Base-by-base conservation (phyloP, 2,888 invertebrate species). In the Tenthredo livida region DNA sequence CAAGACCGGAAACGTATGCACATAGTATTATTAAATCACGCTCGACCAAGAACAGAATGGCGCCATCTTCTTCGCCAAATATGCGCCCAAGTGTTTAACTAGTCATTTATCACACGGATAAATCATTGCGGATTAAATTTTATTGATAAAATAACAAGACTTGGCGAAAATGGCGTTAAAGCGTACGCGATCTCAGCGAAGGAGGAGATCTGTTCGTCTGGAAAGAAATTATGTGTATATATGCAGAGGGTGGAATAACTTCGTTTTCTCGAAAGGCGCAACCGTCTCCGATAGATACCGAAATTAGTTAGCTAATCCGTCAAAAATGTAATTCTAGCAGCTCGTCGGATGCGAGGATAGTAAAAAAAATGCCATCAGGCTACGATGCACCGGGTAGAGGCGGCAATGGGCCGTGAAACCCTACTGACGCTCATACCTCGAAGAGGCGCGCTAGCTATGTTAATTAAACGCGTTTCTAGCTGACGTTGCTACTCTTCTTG, bases 401-500 rank as follows among this genome's bases (percentile, higher is more conserved):
- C 88, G 87, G 90, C 90, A 90, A 91, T 91, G 91, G 91, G 87
- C 91, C 91, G 89, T 91, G 90, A 90, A 90, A 90, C 89, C 88
- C 89, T 88, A 87, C 88, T 89, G 89, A 88, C 87, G 83, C 67
- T 83, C 3, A 47, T 89, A 87, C 86, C 78, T 50, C 85, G 85
- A 82, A 73, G 54, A 84, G 85, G 72, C 89, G 90, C 89, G 85
- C 90, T 90, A 92, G 90, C 91, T 91, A 92, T 92, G 92, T 92
- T 92, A 92, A 92, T 92, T 92, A 92, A 92, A 92, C 91, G 91
- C 92, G 89, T 91, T 92, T 91, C 91, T 90, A 91, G 91, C 84
- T 89, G 67, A 85, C 54, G 85, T 70, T 67, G 65, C 83, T 58
- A 61, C 61, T 37, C 77, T 77, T 29, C 58, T 37, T 80, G n/a